Conservation (phyloP, 2,113 vertebrate species). For the Toxotes jaculatrix region DNA sequence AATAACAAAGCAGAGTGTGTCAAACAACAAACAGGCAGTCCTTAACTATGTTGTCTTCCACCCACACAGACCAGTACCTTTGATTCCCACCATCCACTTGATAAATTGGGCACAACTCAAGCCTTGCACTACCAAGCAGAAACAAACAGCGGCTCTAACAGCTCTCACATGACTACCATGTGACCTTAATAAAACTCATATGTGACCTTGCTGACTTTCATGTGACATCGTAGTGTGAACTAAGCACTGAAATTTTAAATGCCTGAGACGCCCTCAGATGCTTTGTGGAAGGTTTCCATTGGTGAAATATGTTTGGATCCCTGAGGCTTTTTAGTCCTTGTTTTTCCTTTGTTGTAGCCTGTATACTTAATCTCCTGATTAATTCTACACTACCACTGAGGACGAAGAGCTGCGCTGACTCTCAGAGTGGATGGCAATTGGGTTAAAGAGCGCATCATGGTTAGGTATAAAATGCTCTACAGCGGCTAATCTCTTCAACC, state of each 20-base stretch:
- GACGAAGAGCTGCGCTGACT: neutral
- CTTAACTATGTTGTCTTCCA: neutral
- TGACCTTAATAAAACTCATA: neutral
- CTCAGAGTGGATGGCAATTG: slow-evolving; percentile 16
- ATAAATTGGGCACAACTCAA: slow-evolving; percentile 25
- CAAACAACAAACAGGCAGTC: slow-evolving; percentile 28
- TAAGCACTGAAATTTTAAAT: slow-evolving; percentile 1
- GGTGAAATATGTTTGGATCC: neutral
- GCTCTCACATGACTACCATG: neutral
- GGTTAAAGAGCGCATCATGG: slow-evolving; percentile 6
- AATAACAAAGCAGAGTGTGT: neutral
- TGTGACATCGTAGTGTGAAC: neutral
- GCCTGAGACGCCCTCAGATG: neutral
- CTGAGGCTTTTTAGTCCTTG: neutral
- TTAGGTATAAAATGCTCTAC: neutral
- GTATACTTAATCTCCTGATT: neutral
- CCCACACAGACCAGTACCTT: neutral
- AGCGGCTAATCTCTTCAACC: slow-evolving; percentile 5
- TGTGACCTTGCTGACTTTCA: neutral
- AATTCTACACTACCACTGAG: neutral
- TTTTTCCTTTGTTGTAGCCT: neutral
- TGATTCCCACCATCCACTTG: slow-evolving; percentile 30
- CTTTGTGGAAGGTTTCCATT: neutral
- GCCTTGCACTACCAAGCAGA: slow-evolving; percentile 9
- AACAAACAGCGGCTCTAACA: neutral